Conservation (phyloP, 2,113 vertebrate genomes). For the Periophthalmodon schlosseri region DNA sequence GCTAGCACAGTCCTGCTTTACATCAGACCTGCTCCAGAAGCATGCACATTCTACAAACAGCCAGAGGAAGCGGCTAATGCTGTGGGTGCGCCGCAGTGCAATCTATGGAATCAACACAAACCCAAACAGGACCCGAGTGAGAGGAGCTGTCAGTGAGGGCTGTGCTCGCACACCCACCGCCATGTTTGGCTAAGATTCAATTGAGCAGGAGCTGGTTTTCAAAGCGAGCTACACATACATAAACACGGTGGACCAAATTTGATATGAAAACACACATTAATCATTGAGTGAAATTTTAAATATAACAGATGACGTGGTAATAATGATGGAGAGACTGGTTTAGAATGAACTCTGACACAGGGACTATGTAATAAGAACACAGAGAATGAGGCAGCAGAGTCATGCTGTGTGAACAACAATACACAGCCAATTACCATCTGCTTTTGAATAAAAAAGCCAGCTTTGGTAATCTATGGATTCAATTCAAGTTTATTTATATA, state of each 20-base stretch:
- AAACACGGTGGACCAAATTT: not conserved
- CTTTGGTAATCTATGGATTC: not conserved
- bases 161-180: not conserved
- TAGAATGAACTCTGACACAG: not conserved
- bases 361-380: not conserved
- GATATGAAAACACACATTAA: not conserved
- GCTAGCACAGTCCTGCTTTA: conserved; percentile 41
- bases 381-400: not conserved
- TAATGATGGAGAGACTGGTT: not conserved
- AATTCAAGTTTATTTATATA: not conserved
- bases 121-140: conserved; percentile 20
- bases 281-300: conserved; percentile 3
- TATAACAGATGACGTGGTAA: not conserved
- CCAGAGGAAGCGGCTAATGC: conserved; percentile 54
- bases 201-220: not conserved
- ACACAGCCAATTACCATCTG: not conserved
- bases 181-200: not conserved
- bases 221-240: not conserved
- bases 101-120: conserved; percentile 31
- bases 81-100: conserved; percentile 36
- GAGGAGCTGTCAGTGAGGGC: not conserved
- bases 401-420: not conserved
- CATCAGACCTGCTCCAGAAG: conserved; percentile 9
- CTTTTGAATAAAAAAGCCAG: not conserved
- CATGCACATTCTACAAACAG: not conserved